These are phyloP conservation scores for Dusona sp. DNA, from an alignment of 2,888 invertebrate genomes.

Conservation along the genomic window DNA sequence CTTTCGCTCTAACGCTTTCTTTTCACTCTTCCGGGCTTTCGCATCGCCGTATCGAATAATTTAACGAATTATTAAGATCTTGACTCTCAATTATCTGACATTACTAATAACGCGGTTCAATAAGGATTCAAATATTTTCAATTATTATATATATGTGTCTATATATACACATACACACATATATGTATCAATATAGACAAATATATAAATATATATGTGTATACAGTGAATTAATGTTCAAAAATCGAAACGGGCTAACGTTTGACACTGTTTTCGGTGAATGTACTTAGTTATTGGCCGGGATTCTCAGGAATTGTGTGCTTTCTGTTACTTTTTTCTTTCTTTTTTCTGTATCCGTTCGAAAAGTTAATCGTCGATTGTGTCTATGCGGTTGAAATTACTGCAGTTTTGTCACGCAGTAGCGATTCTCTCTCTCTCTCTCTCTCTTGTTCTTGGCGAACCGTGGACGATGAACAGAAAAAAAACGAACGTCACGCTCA, in stretches of 20 bases:
- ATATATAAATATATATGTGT: conserved; percentile 41
- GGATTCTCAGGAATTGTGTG: conserved; percentile 27
- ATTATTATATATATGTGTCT: conserved; percentile 45
- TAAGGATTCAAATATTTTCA: conserved; percentile 74
- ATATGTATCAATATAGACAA: conserved; percentile 15
- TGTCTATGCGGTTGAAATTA: conserved; percentile 41
- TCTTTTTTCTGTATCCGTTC: conserved; percentile 33
- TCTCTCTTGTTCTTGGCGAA: conserved; percentile 1
- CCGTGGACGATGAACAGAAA: conserved; percentile 8
- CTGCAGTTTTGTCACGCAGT: conserved; percentile 29
- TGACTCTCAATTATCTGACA: conserved; percentile 69
- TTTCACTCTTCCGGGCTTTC: conserved; percentile 12
- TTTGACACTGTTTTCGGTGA: conserved; percentile 70
- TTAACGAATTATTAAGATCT: conserved; percentile 73
- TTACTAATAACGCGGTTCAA: conserved; percentile 73
- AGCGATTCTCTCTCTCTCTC: conserved; percentile 18
- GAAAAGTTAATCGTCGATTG: conserved; percentile 49
- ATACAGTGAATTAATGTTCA: conserved; percentile 59
- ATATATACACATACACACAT: conserved; percentile 34
- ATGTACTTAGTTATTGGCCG: conserved; percentile 40
- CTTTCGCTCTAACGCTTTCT: conserved; percentile 18
- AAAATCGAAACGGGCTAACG: conserved; percentile 69
- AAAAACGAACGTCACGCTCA: conserved; percentile 5
- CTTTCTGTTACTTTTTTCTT: conserved; percentile 22
- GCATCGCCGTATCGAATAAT: conserved; percentile 66